These are phyloP conservation scores for Ips typographus DNA, from an alignment of 1,140 invertebrate species.

Conservation along the genomic window DNA sequence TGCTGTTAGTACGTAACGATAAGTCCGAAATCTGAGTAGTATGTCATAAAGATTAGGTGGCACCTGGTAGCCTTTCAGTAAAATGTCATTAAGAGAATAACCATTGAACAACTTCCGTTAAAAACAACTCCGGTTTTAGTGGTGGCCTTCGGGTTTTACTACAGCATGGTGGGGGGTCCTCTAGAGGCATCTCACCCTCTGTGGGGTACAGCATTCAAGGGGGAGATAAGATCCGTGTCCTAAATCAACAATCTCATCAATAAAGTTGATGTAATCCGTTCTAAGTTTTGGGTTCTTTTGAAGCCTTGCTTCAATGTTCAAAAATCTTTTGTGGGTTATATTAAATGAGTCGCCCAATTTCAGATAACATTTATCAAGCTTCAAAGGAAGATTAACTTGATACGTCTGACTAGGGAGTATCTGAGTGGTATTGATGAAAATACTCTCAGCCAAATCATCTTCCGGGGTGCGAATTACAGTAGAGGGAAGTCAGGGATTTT, in stretches of 20 bases:
- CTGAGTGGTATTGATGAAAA: not conserved
- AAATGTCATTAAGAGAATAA: constrained; percentile 45
- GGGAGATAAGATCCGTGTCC: constrained; percentile 42
- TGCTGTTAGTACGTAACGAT: constrained; percentile 36
- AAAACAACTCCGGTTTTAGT: constrained; percentile 49
- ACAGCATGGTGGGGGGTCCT: constrained; percentile 51
- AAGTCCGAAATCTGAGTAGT: constrained; percentile 47
- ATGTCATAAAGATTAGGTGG: constrained; percentile 51
- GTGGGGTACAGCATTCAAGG: not conserved
- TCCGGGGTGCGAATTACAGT: not conserved
- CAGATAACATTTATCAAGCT: constrained; percentile 4
- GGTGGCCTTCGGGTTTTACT: constrained; percentile 21
- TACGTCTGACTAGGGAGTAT: not conserved
- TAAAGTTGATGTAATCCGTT: constrained; percentile 41
- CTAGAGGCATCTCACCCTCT: constrained; percentile 43
- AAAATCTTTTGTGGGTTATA: constrained; percentile 19
- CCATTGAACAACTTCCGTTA: constrained; percentile 44
- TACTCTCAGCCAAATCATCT: not conserved
- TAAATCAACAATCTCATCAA: constrained; percentile 42
- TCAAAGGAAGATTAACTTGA: constrained; percentile 25
- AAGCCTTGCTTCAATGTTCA: constrained; percentile 25
- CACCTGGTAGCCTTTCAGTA: constrained; percentile 47
- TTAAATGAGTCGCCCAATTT: constrained; percentile 18
- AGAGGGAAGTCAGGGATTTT: no score
- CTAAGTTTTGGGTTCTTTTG: constrained; percentile 2